Percentiles rank a stretch among this genome's conserved stretches.
These are phyloP conservation scores for Pycnomerus fuliginosus DNA, from an alignment of 2,888 invertebrate species.

Conservation along the genomic window DNA sequence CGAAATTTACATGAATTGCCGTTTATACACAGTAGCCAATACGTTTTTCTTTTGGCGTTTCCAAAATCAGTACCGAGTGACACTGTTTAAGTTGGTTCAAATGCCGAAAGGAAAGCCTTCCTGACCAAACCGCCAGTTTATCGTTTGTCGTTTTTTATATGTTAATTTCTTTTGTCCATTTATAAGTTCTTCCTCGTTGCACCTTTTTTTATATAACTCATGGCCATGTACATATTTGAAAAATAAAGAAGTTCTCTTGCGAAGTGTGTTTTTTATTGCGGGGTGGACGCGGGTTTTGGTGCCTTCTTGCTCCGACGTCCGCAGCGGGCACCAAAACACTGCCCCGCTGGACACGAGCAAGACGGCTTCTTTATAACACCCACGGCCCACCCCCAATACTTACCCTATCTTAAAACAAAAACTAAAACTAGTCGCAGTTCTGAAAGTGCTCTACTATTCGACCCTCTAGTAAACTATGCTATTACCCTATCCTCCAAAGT, in stretches of 20 bases:
- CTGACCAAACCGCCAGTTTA: too few species aligned
- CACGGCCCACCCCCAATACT: constrained; percentile 39
- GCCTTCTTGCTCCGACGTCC: constrained; percentile 54
- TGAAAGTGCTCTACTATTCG: too few species aligned
- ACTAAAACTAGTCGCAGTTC: too few species aligned
- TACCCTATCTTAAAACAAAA: too few species aligned
- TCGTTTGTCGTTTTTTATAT: not conserved
- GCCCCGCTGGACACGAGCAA: constrained; percentile 55
- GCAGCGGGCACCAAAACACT: constrained; percentile 56
- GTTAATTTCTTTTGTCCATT: not conserved
- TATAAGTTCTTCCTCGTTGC: not conserved
- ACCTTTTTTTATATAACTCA: constrained; percentile 12
- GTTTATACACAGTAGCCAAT: constrained; percentile 4
- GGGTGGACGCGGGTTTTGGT: constrained; percentile 61
- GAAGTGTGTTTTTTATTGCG: constrained; percentile 53
- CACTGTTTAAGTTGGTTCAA: not conserved
- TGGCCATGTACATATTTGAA: constrained; percentile 39
- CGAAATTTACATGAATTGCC: constrained; percentile 19
- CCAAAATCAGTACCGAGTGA: too few species aligned
- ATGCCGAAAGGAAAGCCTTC: not conserved
- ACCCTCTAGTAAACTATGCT: too few species aligned
- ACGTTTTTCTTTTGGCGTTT: constrained; percentile 28
- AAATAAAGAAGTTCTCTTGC: constrained; percentile 56
- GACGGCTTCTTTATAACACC: constrained; percentile 52
- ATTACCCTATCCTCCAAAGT: too few species aligned